Base-by-base conservation (phyloP, 2,888 invertebrate genomes). In the Protodeltote pygarga region DNA sequence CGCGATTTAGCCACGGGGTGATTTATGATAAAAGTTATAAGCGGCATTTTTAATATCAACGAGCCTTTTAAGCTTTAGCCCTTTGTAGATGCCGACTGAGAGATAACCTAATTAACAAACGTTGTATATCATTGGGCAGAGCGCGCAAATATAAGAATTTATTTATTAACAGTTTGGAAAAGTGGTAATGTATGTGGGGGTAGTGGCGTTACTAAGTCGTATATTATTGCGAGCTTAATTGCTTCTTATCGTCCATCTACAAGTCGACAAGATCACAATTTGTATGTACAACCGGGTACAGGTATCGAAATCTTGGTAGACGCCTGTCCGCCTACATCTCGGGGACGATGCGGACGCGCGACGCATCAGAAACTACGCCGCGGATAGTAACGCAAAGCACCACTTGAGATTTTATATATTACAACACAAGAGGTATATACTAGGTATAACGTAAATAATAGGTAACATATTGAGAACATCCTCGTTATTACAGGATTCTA, bases 31-130 rank as follows among this genome's bases (percentile, higher is more conserved):
- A 88, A 87, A 86, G 78, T 87, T 87, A 83, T 85, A 87, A 86
- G 83, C 85, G 84, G 87, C 79, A 77, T 79, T 88, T 88, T 90
- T 88, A 87, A 89, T 91, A 89, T 87, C 89, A 90, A 88, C 87
- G 87, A 87, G 84, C 82, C 81, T 86, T 87, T 88, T 85, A 86
- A 83, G 71, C 63, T 55, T 37, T 27, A 39, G 75, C 75, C 81
- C 84, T 91, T 90, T 91, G 86, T 77, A 81, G 90, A 91, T 91
- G 85, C 92, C 92, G 92, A 80, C 75, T 47, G 54, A 47, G 62
- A 87, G 91, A 91, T 92, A 91, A 92, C 89, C 89, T 90, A 91
- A 91, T 92, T 92, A 91, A 90, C 88, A 85, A 88, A 90, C 81
- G 85, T 87, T 86, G 81, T 89, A 85, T 85, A 83, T 87, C 86